Conservation (phyloP, 2,888 invertebrate species). For the Agapetus fuscipes region DNA sequence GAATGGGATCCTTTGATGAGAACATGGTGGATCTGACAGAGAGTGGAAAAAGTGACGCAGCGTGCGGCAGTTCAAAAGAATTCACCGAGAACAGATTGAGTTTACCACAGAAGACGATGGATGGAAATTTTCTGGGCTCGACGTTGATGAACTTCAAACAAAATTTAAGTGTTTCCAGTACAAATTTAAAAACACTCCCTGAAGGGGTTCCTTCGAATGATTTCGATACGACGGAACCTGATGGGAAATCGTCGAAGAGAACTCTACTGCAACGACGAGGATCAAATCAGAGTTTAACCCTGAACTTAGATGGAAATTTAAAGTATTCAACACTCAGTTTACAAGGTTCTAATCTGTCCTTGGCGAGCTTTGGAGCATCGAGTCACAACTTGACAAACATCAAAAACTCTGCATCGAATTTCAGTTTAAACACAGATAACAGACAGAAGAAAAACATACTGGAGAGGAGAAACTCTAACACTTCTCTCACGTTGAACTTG, state of each 20-base stretch:
- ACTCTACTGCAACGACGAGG: constrained; percentile 45
- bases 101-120: constrained; percentile 13
- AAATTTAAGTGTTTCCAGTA: constrained; percentile 56
- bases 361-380: constrained; percentile 38
- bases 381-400: constrained; percentile 38
- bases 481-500: constrained; percentile 65
- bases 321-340: constrained; percentile 33
- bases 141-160: constrained; percentile 53
- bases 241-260: constrained; percentile 38
- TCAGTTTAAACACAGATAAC: constrained; percentile 36
- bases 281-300: constrained; percentile 50
- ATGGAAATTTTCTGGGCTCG: constrained; percentile 32
- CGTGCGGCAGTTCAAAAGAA: constrained; percentile 26
- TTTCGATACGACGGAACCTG: constrained; percentile 40
- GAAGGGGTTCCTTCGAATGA: constrained; percentile 62
- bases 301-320: constrained; percentile 32
- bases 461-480: constrained; percentile 79
- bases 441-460: constrained; percentile 56
- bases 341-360: constrained; percentile 45
- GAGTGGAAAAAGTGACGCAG: no score
- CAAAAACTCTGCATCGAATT: constrained; percentile 39
- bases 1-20: constrained; percentile 44
- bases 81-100: constrained; percentile 16
- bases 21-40: constrained; percentile 35
- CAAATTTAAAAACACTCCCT: constrained; percentile 61